Conservation (phyloP, 2,113 vertebrate genomes). For the Psophia crepitans region DNA sequence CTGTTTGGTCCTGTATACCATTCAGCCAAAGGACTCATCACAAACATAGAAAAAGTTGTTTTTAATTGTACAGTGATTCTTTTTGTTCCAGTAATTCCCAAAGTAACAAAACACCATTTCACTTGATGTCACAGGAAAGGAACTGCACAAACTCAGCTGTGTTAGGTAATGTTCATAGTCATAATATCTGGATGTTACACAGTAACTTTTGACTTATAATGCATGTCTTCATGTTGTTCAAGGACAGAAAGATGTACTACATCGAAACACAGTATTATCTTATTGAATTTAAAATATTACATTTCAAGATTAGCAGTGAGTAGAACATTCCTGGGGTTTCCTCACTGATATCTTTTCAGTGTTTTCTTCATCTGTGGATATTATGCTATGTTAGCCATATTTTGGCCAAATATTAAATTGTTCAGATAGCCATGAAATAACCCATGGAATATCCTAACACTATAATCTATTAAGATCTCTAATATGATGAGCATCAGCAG, state of each 20-base stretch:
- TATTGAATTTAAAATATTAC: not conserved
- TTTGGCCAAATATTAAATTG: not conserved
- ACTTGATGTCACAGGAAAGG: not conserved
- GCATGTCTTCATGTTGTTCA: not conserved
- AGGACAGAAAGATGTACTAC: not conserved
- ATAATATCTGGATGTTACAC: not conserved
- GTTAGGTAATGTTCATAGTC: not conserved
- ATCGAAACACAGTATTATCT: not conserved
- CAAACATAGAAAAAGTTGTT: not conserved
- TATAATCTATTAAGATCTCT: not conserved
- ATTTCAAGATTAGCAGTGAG: not conserved
- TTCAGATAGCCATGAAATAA: not conserved
- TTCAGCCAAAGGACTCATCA: not conserved
- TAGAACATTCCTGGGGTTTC: not conserved
- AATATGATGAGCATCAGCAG: not conserved
- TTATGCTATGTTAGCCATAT: not conserved
- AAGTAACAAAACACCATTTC: not conserved
- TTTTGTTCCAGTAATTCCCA: not conserved
- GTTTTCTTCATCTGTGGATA: not conserved
- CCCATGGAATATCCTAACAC: not conserved
- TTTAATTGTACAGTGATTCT: not conserved
- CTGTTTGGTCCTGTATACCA: not conserved
- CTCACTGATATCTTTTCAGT: not conserved
- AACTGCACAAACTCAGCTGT: not conserved
- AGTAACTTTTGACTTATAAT: not conserved